These are phyloP conservation scores for Leucania comma DNA, from an alignment of 2,888 invertebrate species.

Conservation along the genomic window DNA sequence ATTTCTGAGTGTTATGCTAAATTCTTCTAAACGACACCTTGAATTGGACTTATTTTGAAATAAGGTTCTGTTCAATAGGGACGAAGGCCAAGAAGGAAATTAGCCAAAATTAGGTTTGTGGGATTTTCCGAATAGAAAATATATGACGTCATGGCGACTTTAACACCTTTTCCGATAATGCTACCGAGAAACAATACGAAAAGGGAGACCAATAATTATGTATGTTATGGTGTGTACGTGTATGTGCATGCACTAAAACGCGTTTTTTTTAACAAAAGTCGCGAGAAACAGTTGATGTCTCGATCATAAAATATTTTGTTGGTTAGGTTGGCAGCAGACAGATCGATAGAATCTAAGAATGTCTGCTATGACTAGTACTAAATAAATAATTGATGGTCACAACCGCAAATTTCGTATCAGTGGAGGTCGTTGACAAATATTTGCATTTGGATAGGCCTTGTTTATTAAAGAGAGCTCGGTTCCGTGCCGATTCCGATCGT, in stretches of 20 bases:
- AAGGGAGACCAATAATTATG: not conserved
- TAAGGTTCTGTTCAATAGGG: not conserved
- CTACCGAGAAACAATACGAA: not conserved
- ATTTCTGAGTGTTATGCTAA: not conserved
- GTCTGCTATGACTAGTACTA: conserved; percentile 46
- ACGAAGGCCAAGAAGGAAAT: not conserved
- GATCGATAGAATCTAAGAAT: conserved; percentile 55
- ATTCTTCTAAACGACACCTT: not conserved
- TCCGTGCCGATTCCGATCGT: conserved; percentile 41
- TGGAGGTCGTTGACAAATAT: conserved; percentile 65
- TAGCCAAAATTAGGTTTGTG: not conserved
- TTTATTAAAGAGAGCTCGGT: conserved; percentile 55
- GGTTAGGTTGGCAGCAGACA: conserved; percentile 34
- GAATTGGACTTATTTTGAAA: not conserved
- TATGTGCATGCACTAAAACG: not conserved
- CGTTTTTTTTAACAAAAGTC: not conserved
- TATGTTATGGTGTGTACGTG: not conserved
- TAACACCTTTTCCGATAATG: not conserved
- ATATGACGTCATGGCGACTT: not conserved
- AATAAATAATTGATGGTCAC: conserved; percentile 56
- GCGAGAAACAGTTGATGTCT: not conserved
- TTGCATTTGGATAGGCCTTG: conserved; percentile 66
- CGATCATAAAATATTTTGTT: conserved; percentile 10
- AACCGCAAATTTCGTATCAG: conserved; percentile 56
- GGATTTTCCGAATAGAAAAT: not conserved